Evolutionary conservation across 2,797 vertebrate species (phyloP), one percentile per base, ranked within the genome.

Genomic region (Cossypha polioptera): DNA sequence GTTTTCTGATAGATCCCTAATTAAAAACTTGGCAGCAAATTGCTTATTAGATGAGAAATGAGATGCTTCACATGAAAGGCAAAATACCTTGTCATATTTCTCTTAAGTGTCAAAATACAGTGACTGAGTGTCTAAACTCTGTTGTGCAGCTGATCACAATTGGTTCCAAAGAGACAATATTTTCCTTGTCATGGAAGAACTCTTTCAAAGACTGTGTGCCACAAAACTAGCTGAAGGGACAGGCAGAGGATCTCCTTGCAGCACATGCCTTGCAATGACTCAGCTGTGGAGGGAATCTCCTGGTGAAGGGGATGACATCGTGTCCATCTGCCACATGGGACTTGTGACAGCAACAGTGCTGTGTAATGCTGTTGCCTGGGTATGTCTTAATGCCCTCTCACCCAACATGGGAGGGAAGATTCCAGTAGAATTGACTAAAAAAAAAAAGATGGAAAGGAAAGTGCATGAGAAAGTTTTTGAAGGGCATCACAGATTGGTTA

Each of bases 1-100:
- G 4, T 71, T 74, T 93, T 93, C 48, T 80, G 51, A 91, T 67
- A 57, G 36, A 71, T 3, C 4, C 9, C 28, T 68, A 61, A 71
- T 95, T 93, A 91, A 95, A 93, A 92, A 74, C 36, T 58, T 91
- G 71, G 68, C 75, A 86, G 68, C 19, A 94, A 91, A 92, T 94
- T 77, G 43, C 65, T 80, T 93, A 77, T 91, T 89, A 89, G 62
- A 89, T 86, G 72, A 85, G 71, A 90, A 94, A 91, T 61, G 42
- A 71, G 68, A 54, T 92, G 47, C 31, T 91, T 95, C 86, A 93
- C 48, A 82, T 11, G 50, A 71, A 90, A 95, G 40, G 77, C n/a
- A 91, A 83, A 96, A 57, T 50, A 87, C 77, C 86, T 95, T 88
- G 67, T 92, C 83, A 40, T 82, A 87, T 80, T 80, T 85, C 65